These are phyloP conservation scores for Lagodon rhomboides DNA, from an alignment of 2,797 vertebrate species.

Conservation along the genomic window DNA sequence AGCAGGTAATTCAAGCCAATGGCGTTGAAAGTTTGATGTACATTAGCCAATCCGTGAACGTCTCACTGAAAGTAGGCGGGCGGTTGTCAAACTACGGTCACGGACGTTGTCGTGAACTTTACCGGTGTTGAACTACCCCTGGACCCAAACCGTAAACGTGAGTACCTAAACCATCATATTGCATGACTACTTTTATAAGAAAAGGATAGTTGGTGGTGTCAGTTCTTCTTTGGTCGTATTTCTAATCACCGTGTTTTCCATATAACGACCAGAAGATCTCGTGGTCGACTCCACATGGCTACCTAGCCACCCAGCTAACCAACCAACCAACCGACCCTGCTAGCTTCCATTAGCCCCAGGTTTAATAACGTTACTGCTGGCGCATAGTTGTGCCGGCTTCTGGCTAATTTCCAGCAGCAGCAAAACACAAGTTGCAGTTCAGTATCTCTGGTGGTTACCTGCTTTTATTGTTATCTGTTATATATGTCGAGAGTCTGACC, in stretches of 20 bases:
- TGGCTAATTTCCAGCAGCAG: not conserved
- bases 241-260: not conserved
- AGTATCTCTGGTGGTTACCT: not conserved
- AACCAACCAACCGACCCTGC: slow-evolving; percentile 18
- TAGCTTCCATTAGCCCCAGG: slow-evolving; percentile 56
- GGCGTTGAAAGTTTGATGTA: rapidly evolving
- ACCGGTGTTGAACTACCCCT: slow-evolving; percentile 70
- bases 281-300: slow-evolving; percentile 77
- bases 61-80: slow-evolving; percentile 61
- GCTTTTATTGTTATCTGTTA: not conserved
- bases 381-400: slow-evolving; percentile 8
- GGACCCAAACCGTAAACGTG: slow-evolving; percentile 64
- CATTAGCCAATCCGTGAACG: slow-evolving; percentile 66
- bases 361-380: slow-evolving; percentile 32
- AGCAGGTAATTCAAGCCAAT: slow-evolving; percentile 64
- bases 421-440: not conserved
- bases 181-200: not conserved
- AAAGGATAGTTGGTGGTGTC: rapidly evolving
- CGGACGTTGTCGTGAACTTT: slow-evolving; percentile 81
- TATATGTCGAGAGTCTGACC: not conserved
- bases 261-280: slow-evolving; percentile 30
- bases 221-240: rapidly evolving
- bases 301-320: slow-evolving; percentile 63
- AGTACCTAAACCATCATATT: slow-evolving; percentile 61
- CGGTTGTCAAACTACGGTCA: slow-evolving; percentile 54